Evolutionary conservation across 2,113 vertebrate species (phyloP), one percentile per base, ranked within the genome.

Genomic region (Ammodytes dubius): DNA sequence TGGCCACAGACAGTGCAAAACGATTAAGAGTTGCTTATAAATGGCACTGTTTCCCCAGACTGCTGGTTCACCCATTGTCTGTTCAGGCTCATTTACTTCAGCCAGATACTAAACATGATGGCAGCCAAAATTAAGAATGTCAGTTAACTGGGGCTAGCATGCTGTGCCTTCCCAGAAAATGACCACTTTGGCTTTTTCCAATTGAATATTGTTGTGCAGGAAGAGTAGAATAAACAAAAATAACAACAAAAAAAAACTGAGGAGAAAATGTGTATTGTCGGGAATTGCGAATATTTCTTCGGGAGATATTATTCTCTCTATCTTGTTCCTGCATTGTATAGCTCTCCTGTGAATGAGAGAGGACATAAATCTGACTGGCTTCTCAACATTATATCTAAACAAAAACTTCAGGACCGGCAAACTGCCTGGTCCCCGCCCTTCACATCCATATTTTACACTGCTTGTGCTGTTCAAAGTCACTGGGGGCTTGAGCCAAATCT

Each of bases 401-500:
- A 2, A n/a, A 4, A 17, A 13, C 9, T 11, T 11, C 7, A 37
- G 19, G 6, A 7, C 49, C 66, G 40, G 35, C 37, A 35, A n/a
- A 4, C 0, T 6, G 12, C 37, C 58, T 5, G 35, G 12, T 27
- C 27, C 6, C 17, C 15, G 9, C 37, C 58, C 27, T 59, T 77
- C 45, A 27, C 27, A 68, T 77, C 54, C 54, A 59, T 42, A 11
- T 68, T 57, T 66, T 47, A 64, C 43, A 74, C 40, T 17, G 60
- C 49, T 45, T 17, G 5, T 17, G 39, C 4, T 37, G 40, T 27
- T 57, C 40, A 57, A 6, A 37, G 14, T 66, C 52, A 66, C 52
- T 40, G 27, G 9, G 45, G 42, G 42, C n/a, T 57, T 19, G 42
- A 57, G 53, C 42, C 11, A 57, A 11, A 15, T n/a, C 14, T 4